Evolutionary conservation across 2,113 vertebrate species (phyloP).

Genomic region (Aegithalos caudatus): DNA sequence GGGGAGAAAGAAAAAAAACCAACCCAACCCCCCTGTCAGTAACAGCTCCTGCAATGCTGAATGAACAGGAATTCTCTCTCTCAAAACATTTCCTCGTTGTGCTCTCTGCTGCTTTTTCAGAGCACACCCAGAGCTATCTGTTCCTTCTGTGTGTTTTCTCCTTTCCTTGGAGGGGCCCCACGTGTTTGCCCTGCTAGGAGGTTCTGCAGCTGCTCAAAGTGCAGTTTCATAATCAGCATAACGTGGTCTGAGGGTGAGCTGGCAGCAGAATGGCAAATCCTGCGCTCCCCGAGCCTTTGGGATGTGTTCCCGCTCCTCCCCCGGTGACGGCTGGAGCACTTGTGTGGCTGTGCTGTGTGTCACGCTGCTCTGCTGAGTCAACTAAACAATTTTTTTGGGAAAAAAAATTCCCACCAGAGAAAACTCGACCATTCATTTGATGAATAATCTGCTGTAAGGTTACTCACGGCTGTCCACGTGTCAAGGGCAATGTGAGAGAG

Average conservation of each 20-base stretch:
- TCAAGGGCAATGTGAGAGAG: background rate
- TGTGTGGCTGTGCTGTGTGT: background rate
- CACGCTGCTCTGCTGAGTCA: background rate
- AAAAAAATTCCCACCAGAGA: background rate
- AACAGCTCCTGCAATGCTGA: background rate
- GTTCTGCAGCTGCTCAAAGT: background rate
- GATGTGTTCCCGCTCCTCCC: background rate
- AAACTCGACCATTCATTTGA: background rate
- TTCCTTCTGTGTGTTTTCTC: background rate
- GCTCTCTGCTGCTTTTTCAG: background rate
- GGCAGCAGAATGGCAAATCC: background rate
- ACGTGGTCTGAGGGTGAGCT: background rate
- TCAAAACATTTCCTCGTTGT: background rate
- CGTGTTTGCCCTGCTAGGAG: background rate
- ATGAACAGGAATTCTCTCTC: background rate
- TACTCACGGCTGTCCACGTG: background rate
- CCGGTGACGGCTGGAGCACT: background rate
- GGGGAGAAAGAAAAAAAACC: background rate
- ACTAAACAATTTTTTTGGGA: background rate
- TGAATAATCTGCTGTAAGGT: background rate
- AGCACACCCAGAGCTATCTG: background rate
- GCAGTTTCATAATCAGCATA: background rate
- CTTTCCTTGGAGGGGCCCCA: background rate
- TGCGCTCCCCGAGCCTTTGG: fast-evolving
- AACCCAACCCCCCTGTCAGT: no score